Conservation (phyloP, 2,113 vertebrate genomes). For the Periophthalmodon schlosseri region DNA sequence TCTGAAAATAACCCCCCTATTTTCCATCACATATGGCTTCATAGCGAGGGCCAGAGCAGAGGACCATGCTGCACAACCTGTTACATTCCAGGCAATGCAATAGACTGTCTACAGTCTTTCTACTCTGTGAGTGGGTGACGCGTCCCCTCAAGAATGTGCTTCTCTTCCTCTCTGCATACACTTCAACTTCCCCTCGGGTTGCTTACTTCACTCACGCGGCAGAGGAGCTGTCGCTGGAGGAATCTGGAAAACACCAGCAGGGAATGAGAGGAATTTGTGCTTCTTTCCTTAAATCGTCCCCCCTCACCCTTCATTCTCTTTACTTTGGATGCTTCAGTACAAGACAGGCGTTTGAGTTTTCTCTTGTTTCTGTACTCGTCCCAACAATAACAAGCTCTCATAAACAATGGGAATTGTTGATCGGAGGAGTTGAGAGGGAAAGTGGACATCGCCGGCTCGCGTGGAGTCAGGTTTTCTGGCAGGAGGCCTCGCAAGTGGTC, state of each 20-base stretch:
- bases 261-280: constrained; percentile 80
- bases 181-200: constrained; percentile 64
- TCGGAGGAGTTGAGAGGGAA: constrained; percentile 74
- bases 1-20: neutral
- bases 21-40: constrained; percentile 19
- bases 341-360: constrained; percentile 75
- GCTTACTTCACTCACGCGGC: constrained; percentile 65
- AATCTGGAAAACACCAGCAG: constrained; percentile 79
- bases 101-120: constrained; percentile 50
- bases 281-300: constrained; percentile 48
- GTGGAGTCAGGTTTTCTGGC: constrained; percentile 76
- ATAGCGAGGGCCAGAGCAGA: neutral
- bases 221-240: constrained; percentile 68
- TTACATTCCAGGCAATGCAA: constrained; percentile 41
- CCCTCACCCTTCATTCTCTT: constrained; percentile 66
- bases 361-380: constrained; percentile 87
- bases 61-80: constrained; percentile 48
- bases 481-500: constrained; percentile 65
- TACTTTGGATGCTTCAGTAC: constrained; percentile 76
- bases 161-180: constrained; percentile 63
- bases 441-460: constrained; percentile 88
- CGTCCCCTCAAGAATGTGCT: constrained; percentile 69
- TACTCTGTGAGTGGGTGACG: constrained; percentile 68
- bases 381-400: constrained; percentile 95
- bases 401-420: constrained; percentile 97